These are phyloP conservation scores for Oreochromis aureus DNA, from an alignment of 2,113 vertebrate species.

Conservation along the genomic window DNA sequence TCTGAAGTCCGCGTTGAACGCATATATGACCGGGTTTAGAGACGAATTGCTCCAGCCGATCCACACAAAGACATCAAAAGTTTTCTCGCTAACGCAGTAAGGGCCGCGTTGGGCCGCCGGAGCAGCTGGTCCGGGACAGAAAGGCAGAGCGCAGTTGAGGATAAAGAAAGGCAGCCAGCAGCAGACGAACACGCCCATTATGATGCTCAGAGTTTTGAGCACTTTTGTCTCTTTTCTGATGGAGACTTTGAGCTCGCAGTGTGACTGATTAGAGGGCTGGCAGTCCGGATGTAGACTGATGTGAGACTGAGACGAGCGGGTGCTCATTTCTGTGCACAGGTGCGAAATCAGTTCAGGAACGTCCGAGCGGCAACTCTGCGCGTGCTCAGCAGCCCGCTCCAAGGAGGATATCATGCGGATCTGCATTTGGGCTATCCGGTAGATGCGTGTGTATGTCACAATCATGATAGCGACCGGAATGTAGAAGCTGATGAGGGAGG, in stretches of 20 bases:
- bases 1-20: constrained; percentile 61
- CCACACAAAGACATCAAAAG: constrained; percentile 63
- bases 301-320: background rate
- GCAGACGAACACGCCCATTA: constrained; percentile 62
- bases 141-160: constrained; percentile 59
- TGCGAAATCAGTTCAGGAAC: background rate
- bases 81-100: constrained; percentile 52
- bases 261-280: background rate
- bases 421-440: constrained; percentile 58
- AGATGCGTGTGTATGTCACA: constrained; percentile 60
- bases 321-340: constrained; percentile 15
- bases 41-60: constrained; percentile 66
- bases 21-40: constrained; percentile 60
- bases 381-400: constrained; percentile 58
- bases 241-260: constrained; percentile 46
- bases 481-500: constrained; percentile 61
- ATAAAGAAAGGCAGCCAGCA: constrained; percentile 63
- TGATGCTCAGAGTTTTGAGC: constrained; percentile 58
- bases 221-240: constrained; percentile 58
- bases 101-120: constrained; percentile 8
- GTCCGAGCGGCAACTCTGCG: constrained; percentile 39
- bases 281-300: background rate
- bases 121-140: constrained; percentile 40
- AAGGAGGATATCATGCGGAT: constrained; percentile 55
- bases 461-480: constrained; percentile 61